Conservation (phyloP, 2,113 vertebrate genomes). For the Phoxinus phoxinus region DNA sequence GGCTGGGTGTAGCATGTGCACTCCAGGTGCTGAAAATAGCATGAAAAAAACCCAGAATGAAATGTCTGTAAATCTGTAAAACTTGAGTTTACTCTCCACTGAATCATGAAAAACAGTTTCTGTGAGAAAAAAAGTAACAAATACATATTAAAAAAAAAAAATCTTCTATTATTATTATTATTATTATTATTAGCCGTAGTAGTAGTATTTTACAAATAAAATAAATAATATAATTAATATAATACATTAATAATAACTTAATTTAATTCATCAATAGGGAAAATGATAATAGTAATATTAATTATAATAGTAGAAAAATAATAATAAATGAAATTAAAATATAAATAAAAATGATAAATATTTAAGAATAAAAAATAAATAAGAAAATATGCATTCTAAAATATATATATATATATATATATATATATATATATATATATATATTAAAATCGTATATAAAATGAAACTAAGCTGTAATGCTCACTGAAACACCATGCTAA, state of each 20-base stretch:
- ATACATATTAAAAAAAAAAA: no score
- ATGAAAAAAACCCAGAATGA: neutral
- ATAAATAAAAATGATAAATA: neutral
- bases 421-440: no score
- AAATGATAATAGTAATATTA: no score
- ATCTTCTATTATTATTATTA: no score
- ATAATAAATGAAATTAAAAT: neutral
- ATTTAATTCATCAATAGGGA: no score
- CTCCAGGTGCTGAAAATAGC: slow-evolving; percentile 5
- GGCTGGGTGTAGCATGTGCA: neutral
- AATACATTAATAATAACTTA: no score
- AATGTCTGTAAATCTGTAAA: neutral
- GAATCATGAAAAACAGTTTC: neutral
- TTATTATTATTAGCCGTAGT: no score
- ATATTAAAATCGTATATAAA: neutral
- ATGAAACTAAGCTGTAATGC: neutral
- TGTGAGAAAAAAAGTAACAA: neutral
- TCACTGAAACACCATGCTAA: neutral
- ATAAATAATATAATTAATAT: neutral
- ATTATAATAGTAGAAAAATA: neutral
- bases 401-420: neutral
- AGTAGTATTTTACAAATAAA: neutral
- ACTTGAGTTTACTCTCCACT: neutral
- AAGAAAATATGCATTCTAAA: neutral
- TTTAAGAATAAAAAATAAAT: neutral